Evolutionary conservation across 2,797 vertebrate species (phyloP).

Genomic region (Sus cebifrons): DNA sequence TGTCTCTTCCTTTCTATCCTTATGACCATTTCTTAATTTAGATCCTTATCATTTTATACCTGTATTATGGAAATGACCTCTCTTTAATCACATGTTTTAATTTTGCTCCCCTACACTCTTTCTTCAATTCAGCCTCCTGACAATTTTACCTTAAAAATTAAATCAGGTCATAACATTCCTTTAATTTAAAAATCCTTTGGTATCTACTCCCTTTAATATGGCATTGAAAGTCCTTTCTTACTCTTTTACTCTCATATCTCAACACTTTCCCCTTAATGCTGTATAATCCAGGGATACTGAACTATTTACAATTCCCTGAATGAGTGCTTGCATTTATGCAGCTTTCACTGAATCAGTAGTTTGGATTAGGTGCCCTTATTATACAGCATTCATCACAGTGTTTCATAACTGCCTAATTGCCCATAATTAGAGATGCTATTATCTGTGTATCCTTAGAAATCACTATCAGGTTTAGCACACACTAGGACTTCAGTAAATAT

Average conservation of each 20-base stretch:
- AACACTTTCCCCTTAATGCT: background rate
- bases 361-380: background rate
- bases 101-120: background rate
- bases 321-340: background rate
- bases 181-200: background rate
- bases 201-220: background rate
- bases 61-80: background rate
- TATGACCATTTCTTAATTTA: background rate
- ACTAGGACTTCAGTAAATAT: background rate
- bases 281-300: background rate
- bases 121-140: background rate
- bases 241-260: background rate
- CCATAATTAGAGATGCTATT: background rate
- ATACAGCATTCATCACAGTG: background rate
- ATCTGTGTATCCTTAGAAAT: background rate
- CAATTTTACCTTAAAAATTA: constrained; percentile 45
- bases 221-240: constrained; percentile 23
- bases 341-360: background rate
- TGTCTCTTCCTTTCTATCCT: constrained; percentile 20
- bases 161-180: background rate
- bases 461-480: background rate
- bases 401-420: background rate
- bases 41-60: background rate
- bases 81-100: constrained; percentile 10
- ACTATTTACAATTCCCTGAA: background rate